These are phyloP conservation scores for Arizona elegans DNA, from an alignment of 2,113 vertebrate species.

Conservation along the genomic window DNA sequence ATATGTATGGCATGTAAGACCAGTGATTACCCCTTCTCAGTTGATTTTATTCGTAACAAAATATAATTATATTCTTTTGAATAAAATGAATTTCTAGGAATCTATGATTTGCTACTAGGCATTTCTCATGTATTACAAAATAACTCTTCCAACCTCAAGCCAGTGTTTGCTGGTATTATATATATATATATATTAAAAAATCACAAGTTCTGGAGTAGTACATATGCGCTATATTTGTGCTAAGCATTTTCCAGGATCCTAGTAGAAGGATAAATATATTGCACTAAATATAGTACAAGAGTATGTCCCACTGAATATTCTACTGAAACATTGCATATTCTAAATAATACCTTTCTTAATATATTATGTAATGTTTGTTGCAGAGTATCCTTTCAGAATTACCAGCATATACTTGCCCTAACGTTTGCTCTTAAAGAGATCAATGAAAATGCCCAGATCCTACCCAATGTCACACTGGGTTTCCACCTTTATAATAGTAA, in stretches of 20 bases:
- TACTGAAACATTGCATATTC: no score
- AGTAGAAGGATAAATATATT: no score
- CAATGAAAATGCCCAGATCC: not conserved
- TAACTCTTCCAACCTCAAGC: not conserved
- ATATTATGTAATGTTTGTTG: no score
- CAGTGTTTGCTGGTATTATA: not conserved
- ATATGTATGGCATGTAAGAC: not conserved
- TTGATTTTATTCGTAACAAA: not conserved
- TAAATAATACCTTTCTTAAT: no score
- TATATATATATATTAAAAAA: no score
- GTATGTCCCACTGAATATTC: no score
- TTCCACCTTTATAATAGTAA: not conserved
- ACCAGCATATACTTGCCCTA: no score
- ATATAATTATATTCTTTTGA: not conserved
- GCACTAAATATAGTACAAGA: no score
- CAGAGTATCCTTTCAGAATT: not conserved
- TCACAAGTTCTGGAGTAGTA: no score
- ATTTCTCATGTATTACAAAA: not conserved
- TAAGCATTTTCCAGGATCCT: no score
- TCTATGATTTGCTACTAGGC: not conserved
- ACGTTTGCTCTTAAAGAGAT: not conserved
- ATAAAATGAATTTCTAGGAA: not conserved
- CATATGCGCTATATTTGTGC: no score
- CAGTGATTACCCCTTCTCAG: not conserved
- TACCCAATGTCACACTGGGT: not conserved